Percentiles rank a stretch among this genome's conserved stretches.
Evolutionary conservation across 2,797 vertebrate genomes (phyloP).

Genomic region (Ispidina lecontei): DNA sequence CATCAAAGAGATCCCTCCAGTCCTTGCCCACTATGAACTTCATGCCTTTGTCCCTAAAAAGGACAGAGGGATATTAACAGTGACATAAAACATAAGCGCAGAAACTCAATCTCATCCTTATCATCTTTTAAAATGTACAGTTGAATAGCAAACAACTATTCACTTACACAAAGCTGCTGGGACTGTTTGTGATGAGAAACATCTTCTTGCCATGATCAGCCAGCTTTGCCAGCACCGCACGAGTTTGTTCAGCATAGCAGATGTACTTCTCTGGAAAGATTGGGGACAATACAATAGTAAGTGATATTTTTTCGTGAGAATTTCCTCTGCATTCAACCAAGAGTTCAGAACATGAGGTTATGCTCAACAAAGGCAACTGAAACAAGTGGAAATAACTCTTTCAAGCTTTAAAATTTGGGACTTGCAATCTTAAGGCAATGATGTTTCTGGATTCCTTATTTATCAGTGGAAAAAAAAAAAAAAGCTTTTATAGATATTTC

Average conservation of each 20-base stretch:
- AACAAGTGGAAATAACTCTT: background rate
- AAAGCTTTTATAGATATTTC: background rate
- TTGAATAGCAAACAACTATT: background rate
- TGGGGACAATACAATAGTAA: background rate
- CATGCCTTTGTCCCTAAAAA: slow-evolving; percentile 92
- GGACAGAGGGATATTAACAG: slow-evolving; percentile 7
- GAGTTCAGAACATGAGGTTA: background rate
- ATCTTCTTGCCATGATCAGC: slow-evolving; percentile 95
- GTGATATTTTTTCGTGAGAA: background rate
- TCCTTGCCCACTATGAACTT: slow-evolving; percentile 94
- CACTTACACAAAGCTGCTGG: slow-evolving; percentile 97
- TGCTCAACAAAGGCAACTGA: background rate
- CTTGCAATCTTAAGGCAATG: background rate
- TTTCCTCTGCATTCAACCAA: background rate
- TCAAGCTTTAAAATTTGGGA: background rate
- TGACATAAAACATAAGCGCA: background rate
- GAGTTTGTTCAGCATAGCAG: slow-evolving; percentile 94
- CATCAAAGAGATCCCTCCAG: slow-evolving; percentile 96
- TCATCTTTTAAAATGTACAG: background rate
- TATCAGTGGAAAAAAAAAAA: background rate
- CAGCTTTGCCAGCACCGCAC: slow-evolving; percentile 92
- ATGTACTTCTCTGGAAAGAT: slow-evolving; percentile 89
- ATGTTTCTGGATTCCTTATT: too few species aligned
- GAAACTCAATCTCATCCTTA: background rate
- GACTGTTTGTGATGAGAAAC: slow-evolving; percentile 99